Base-by-base conservation (phyloP, 2,888 invertebrate genomes). In the Himalopsyche kuldschensis region DNA sequence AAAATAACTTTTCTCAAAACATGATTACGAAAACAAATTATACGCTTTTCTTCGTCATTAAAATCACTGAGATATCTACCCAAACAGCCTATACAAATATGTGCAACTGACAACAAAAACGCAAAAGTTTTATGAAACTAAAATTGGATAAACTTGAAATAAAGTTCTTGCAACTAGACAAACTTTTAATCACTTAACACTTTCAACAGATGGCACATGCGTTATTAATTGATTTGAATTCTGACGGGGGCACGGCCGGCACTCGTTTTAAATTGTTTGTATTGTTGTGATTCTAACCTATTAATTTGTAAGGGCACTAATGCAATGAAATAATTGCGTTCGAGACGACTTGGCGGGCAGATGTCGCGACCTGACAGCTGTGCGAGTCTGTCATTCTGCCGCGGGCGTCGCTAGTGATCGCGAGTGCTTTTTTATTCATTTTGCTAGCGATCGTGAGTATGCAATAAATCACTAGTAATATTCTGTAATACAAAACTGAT, bases 1-100 rank as follows among this genome's bases (percentile, higher is more conserved):
- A 46, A 80, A 83, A 83, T 83, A 83, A 77, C 83, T 80, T 77
- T 76, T 80, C 75, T 79, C 82, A 79, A 79, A 80, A 82, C 82
- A 78, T 78, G 79, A 79, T 78, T 82, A 75, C 31, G 41, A 79
- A 82, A 82, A 32, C 81, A 69, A 69, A 69, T 27, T 69, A 27
- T 27, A 77, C 55, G 30, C 81, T 76, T 5, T 20, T 24, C 15
- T n/a, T n/a, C 32, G n/a, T n/a, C 20, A 41, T 76, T 55, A 77
- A 63, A 77, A 77, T 30, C 69, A 69, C 10, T 15, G 77, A n/a
- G 77, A 35, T 27, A 46, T 32, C 76, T 78, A 30, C 11, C 8
- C 35, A 31, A 20, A 78, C 82, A 35, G 11, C 27, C 55, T 15
- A 30, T 27, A 27, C 69, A 69, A 69, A 69, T 69, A 69, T 69